Conservation (phyloP, 2,888 invertebrate genomes). For the Ischnus inquisitorius region DNA sequence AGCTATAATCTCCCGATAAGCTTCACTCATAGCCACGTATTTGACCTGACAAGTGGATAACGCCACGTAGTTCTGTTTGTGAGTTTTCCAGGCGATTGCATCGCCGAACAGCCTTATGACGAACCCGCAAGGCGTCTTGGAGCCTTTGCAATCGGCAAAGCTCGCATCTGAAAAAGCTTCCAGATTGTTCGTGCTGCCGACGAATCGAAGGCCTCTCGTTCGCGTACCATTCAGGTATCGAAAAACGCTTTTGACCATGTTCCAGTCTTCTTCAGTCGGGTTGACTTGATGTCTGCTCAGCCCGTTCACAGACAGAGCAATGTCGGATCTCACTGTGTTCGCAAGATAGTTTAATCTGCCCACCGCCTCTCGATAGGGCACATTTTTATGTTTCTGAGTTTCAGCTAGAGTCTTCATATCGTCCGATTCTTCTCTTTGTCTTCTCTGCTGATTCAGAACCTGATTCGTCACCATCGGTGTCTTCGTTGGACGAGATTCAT, state of each 20-base stretch:
- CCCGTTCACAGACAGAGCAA: slow-evolving; percentile 59
- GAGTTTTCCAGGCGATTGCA: slow-evolving; percentile 55
- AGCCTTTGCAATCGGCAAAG: slow-evolving; percentile 53
- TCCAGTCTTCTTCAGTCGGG: slow-evolving; percentile 53
- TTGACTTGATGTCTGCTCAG: slow-evolving; percentile 60
- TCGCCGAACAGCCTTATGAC: slow-evolving; percentile 48
- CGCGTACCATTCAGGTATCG: slow-evolving; percentile 54
- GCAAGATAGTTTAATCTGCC: slow-evolving; percentile 71
- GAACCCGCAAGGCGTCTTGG: slow-evolving; percentile 56
- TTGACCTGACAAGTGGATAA: slow-evolving; percentile 63
- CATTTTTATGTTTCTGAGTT: slow-evolving; percentile 35
- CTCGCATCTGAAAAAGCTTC: slow-evolving; percentile 37
- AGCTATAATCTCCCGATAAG: slow-evolving; percentile 59
- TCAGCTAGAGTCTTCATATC: neutral
- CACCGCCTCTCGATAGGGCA: slow-evolving; percentile 70
- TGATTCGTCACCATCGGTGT: slow-evolving; percentile 64
- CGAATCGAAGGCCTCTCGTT: slow-evolving; percentile 11
- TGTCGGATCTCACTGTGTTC: slow-evolving; percentile 60
- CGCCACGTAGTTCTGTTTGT: slow-evolving; percentile 59
- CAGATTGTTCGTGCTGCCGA: neutral
- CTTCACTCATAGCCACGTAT: slow-evolving; percentile 56
- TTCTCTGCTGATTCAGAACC: slow-evolving; percentile 48
- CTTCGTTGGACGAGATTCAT: slow-evolving; percentile 48
- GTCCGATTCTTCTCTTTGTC: slow-evolving; percentile 39
- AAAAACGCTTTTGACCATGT: slow-evolving; percentile 57